Conservation (phyloP, 2,888 invertebrate genomes). For the Plusia festucae region DNA sequence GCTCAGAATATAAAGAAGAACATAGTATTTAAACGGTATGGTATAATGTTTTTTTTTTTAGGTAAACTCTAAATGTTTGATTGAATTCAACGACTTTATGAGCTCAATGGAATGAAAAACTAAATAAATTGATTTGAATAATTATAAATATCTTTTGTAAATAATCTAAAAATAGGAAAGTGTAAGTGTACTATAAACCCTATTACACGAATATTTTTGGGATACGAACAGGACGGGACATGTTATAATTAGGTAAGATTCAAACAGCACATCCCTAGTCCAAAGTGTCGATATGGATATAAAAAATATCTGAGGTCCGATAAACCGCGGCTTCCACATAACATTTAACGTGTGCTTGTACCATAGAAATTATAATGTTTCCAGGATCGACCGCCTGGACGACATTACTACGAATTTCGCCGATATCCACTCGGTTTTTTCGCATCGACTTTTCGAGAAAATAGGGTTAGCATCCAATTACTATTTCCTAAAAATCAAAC, state of each 20-base stretch:
- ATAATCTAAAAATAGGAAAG: not conserved
- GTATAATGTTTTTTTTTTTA: too few species aligned
- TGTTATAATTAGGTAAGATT: not conserved
- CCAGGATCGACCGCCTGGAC: constrained; percentile 54
- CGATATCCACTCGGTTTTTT: constrained; percentile 49
- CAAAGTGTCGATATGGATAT: constrained; percentile 21
- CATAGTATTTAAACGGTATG: too few species aligned
- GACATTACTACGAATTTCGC: constrained; percentile 61
- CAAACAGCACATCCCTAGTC: constrained; percentile 38
- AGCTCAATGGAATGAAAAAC: too few species aligned
- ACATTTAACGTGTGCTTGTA: constrained; percentile 56
- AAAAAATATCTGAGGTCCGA: constrained; percentile 34
- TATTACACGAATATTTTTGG: not conserved
- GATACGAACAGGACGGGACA: not conserved
- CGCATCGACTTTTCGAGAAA: constrained; percentile 39
- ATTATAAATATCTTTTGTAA: too few species aligned
- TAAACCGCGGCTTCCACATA: constrained; percentile 43
- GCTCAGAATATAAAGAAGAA: too few species aligned
- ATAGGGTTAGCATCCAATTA: constrained; percentile 50
- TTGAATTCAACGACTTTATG: too few species aligned
- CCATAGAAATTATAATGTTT: constrained; percentile 62
- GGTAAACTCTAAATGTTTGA: too few species aligned
- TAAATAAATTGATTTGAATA: too few species aligned
- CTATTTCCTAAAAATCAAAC: constrained; percentile 55
- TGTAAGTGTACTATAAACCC: too few species aligned